Conservation (phyloP, 2,113 vertebrate genomes). For the Bos taurus region ARS-UCD2.0 NC_037330.1:111147001-111147500, state of each 20-base stretch:
- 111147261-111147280: not conserved
- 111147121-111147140: not conserved
- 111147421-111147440: not conserved
- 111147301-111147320: not conserved
- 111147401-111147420: not conserved
- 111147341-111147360: not conserved
- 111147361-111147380: not conserved
- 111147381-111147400: not conserved
- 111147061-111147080: not conserved
- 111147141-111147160: not conserved
- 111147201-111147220: not conserved
- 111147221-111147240: not conserved
- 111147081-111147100: not conserved
- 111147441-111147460: not conserved
- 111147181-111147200: not conserved
- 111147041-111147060: not conserved
- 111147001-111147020: not conserved
- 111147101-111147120: accelerated
- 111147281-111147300: not conserved
- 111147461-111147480: not conserved
- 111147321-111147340: not conserved
- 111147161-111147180: not conserved
- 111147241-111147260: not conserved
- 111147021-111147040: not conserved
- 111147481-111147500: not conserved